Evolutionary conservation across 2,797 vertebrate genomes (phyloP).

Genomic region (Lemur catta): DNA sequence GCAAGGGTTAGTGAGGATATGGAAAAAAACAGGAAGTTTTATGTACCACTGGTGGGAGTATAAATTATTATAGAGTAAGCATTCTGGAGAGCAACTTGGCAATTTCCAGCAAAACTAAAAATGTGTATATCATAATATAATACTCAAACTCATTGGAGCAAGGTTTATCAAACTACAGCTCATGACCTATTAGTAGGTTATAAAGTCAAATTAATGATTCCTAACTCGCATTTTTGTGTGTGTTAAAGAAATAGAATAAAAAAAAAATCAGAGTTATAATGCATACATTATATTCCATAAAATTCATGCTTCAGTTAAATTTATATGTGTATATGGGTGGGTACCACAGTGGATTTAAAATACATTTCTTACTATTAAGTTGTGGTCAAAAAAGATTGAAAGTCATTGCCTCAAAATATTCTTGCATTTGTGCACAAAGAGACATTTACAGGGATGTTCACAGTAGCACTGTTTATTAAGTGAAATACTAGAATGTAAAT

Average conservation of each 20-base stretch:
- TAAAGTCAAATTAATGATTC: constrained; percentile 26
- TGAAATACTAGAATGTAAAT: constrained; percentile 5
- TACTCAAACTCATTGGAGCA: not conserved
- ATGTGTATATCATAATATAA: not conserved
- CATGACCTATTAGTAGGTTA: not conserved
- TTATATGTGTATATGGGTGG: not conserved
- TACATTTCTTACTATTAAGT: not conserved
- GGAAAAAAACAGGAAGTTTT: not conserved
- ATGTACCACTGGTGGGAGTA: not conserved
- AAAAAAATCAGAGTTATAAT: not conserved
- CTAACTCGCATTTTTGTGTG: not conserved
- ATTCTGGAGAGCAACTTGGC: not conserved
- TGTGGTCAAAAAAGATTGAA: not conserved
- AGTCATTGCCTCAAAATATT: not conserved
- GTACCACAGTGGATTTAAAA: constrained; percentile 13
- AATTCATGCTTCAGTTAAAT: constrained; percentile 13
- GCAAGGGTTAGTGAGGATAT: not conserved
- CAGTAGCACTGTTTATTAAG: not conserved
- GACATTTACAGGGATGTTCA: not conserved
- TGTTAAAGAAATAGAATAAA: not conserved
- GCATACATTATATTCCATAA: not conserved
- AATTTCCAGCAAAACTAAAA: constrained; percentile 9
- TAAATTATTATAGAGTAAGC: not conserved
- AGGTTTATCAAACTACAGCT: not conserved
- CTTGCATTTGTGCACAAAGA: not conserved